These are phyloP conservation scores for Atta cephalotes DNA, from an alignment of 1,140 invertebrate species.

Conservation along the genomic window DNA sequence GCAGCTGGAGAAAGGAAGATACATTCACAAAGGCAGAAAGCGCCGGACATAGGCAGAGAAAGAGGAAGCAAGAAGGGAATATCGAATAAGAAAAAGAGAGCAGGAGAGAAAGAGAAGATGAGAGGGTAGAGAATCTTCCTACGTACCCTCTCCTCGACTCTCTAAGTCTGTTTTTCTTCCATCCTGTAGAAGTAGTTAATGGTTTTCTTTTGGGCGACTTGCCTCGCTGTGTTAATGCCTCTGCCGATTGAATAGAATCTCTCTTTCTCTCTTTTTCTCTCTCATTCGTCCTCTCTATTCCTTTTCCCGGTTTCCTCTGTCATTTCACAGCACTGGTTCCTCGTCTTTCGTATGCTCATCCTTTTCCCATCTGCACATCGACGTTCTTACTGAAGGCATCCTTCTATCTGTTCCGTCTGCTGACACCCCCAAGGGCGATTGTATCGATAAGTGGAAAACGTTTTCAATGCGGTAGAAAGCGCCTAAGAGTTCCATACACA, in stretches of 20 bases:
- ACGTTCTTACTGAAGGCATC: slow-evolving; percentile 37
- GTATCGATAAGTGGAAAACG: slow-evolving; percentile 61
- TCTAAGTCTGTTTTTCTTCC: slow-evolving; percentile 83
- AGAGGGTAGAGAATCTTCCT: slow-evolving; percentile 65
- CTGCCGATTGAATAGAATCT: slow-evolving; percentile 76
- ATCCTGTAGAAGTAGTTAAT: slow-evolving; percentile 83
- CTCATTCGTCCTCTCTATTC: neutral
- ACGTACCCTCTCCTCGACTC: slow-evolving; percentile 69
- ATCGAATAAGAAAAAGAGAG: slow-evolving; percentile 44
- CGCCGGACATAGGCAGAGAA: neutral
- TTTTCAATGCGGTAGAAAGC: slow-evolving; percentile 42
- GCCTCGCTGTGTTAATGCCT: slow-evolving; percentile 78
- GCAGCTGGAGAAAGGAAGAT: slow-evolving; percentile 54
- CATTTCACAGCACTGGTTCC: slow-evolving; percentile 17
- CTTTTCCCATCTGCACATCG: slow-evolving; percentile 22
- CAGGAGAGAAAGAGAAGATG: slow-evolving; percentile 64
- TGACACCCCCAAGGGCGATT: slow-evolving; percentile 52
- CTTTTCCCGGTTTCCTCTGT: slow-evolving; percentile 55
- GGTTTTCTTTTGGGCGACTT: slow-evolving; percentile 82
- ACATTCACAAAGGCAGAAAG: slow-evolving; percentile 40
- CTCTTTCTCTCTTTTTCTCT: slow-evolving; percentile 60
- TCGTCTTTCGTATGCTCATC: slow-evolving; percentile 24
- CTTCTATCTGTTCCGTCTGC: slow-evolving; percentile 44
- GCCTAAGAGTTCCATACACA: slow-evolving; percentile 4
- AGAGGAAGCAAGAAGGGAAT: neutral